Conservation (phyloP, 1,140 invertebrate species). For the honey bee (Apis mellifera) region Amel_HAv3.1 CM009940.2:11493501-11494000, state of each 20-base stretch:
- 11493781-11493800: conserved; percentile 77
- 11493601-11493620: conserved; percentile 77
- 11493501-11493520: conserved; percentile 79
- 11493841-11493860: conserved; percentile 65
- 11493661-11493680: conserved; percentile 76
- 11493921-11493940: conserved; percentile 81
- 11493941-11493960: conserved; percentile 86
- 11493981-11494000: conserved; percentile 85
- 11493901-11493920: conserved; percentile 82
- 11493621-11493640: conserved; percentile 79
- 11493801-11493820: conserved; percentile 76
- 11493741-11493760: conserved; percentile 71
- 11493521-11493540: conserved; percentile 77
- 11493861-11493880: conserved; percentile 63
- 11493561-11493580: conserved; percentile 87
- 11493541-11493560: conserved; percentile 86
- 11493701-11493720: conserved; percentile 70
- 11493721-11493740: conserved; percentile 57
- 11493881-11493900: conserved; percentile 74
- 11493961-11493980: conserved; percentile 85
- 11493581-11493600: conserved; percentile 81
- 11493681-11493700: conserved; percentile 69
- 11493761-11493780: conserved; percentile 78
- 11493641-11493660: conserved; percentile 74
- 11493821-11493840: conserved; percentile 78